These are phyloP conservation scores for Cairina moschata DNA, from an alignment of 2,113 vertebrate species.

Conservation along the genomic window DNA sequence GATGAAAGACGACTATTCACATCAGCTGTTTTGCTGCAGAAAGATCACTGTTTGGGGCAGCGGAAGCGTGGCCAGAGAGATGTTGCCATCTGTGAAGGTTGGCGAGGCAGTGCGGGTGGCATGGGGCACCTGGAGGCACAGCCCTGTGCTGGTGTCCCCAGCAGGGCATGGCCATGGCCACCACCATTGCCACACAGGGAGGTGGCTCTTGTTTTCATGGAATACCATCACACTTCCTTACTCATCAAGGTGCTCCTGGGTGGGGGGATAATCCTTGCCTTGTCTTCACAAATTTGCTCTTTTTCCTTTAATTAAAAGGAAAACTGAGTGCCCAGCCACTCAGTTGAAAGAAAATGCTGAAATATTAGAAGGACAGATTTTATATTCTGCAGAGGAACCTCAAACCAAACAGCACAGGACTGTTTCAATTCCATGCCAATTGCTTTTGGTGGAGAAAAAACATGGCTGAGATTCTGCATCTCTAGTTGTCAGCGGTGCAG, in stretches of 20 bases:
- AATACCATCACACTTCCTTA: too few species aligned
- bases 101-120: fast-evolving
- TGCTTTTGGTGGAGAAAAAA: background rate
- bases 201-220: background rate
- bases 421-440: background rate
- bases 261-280: background rate
- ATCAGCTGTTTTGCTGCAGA: background rate
- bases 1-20: background rate
- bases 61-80: background rate
- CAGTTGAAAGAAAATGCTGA: background rate
- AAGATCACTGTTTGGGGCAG: background rate
- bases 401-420: background rate
- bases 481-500: background rate
- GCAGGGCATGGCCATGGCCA: background rate
- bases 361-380: background rate
- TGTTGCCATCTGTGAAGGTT: background rate
- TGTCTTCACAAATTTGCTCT: background rate
- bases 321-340: background rate
- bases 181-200: fast-evolving
- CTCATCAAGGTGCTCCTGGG: too few species aligned
- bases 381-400: background rate
- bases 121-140: background rate
- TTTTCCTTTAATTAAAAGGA: background rate
- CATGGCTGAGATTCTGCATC: background rate
- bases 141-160: fast-evolving